These are phyloP conservation scores for Pomacea canaliculata DNA, from an alignment of 2,888 invertebrate genomes.

Conservation along the genomic window DNA sequence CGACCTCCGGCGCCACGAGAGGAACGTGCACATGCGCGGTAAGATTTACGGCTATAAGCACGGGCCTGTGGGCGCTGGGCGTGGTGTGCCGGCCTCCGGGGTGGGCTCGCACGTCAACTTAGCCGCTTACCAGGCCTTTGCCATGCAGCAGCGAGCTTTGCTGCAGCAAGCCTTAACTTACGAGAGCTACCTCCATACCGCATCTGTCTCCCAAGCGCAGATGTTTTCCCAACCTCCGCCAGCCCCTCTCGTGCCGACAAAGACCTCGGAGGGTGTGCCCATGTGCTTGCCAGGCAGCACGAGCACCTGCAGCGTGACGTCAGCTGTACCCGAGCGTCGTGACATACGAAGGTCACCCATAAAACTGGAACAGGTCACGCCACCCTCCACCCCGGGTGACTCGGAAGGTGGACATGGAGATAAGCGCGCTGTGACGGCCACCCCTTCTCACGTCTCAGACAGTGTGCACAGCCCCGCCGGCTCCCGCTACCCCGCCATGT, in stretches of 20 bases:
- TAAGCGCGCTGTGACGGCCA: neutral
- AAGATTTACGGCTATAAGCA: slow-evolving; percentile 56
- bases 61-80: neutral
- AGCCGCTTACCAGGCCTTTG: slow-evolving; percentile 60
- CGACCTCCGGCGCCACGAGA: slow-evolving; percentile 60
- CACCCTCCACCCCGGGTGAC: slow-evolving; percentile 46
- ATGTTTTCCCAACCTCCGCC: slow-evolving; percentile 28
- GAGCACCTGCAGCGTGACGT: slow-evolving; percentile 29
- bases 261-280: slow-evolving; percentile 11
- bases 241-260: neutral
- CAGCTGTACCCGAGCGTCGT: slow-evolving; percentile 29
- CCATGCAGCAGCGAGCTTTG: slow-evolving; percentile 58
- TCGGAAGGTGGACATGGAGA: slow-evolving; percentile 29
- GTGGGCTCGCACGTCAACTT: slow-evolving; percentile 49
- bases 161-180: slow-evolving; percentile 60
- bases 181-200: slow-evolving; percentile 58
- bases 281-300: slow-evolving; percentile 21
- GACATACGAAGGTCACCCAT: slow-evolving; percentile 40
- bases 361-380: slow-evolving; percentile 58
- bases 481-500: slow-evolving; percentile 17
- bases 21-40: slow-evolving; percentile 64
- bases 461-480: slow-evolving; percentile 16
- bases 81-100: neutral
- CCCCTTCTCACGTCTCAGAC: slow-evolving; percentile 20
- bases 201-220: slow-evolving; percentile 37